Evolutionary conservation across 2,797 vertebrate genomes (phyloP).

Genomic region (Intellagama lesueurii): DNA sequence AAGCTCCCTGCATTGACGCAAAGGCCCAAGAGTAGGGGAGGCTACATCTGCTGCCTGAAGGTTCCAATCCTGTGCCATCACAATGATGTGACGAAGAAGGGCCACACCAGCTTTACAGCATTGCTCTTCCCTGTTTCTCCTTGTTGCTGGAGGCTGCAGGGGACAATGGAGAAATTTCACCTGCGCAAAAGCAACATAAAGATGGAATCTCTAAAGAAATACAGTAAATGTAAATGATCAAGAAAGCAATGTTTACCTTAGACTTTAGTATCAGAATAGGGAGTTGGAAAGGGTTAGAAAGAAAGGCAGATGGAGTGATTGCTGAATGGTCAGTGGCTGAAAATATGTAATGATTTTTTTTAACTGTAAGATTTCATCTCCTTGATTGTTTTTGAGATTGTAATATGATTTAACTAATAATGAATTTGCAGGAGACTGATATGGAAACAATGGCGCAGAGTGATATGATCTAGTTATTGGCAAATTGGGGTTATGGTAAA

Average conservation of each 20-base stretch:
- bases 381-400: not conserved
- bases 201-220: conserved; percentile 1
- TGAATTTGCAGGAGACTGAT: not conserved
- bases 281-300: not conserved
- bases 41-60: not conserved
- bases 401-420: not conserved
- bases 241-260: conserved; percentile 8
- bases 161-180: not conserved
- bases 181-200: conserved; percentile 2
- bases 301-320: not conserved
- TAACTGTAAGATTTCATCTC: not conserved
- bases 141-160: not conserved
- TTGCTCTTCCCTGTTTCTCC: not conserved
- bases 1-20: too few relatives aligned
- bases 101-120: not conserved
- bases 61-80: conserved; percentile 9
- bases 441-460: not conserved
- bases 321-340: not conserved
- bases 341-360: not conserved
- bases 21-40: not conserved
- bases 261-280: not conserved
- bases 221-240: conserved; percentile 18
- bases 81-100: conserved; percentile 17
- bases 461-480: not conserved
- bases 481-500: not conserved